Conservation (phyloP, 1,140 invertebrate genomes). For the Anastrepha ludens region DNA sequence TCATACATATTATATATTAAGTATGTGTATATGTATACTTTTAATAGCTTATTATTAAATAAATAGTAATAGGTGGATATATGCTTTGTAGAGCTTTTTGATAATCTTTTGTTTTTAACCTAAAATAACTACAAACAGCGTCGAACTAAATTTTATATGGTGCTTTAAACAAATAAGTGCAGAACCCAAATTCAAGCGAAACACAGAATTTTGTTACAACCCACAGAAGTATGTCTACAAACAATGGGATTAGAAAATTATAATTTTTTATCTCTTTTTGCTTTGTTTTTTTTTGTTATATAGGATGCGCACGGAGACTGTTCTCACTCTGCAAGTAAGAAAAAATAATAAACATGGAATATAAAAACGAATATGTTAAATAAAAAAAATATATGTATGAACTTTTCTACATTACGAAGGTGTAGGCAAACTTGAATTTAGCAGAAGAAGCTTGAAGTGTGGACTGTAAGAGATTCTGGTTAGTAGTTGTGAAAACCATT, state of each 20-base stretch:
- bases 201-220: conserved; percentile 7
- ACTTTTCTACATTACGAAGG: neutral
- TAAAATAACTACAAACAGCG: neutral
- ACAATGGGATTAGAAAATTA: neutral
- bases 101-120: neutral
- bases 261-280: neutral
- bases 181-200: conserved; percentile 33
- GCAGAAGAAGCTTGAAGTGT: neutral
- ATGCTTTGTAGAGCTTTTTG: neutral
- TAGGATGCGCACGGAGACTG: conserved; percentile 54
- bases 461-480: too few species aligned
- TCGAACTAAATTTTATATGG: conserved; percentile 11
- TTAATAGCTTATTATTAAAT: conserved; percentile 31
- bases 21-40: neutral
- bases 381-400: neutral
- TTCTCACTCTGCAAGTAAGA: conserved; percentile 57
- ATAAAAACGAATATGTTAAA: conserved; percentile 38
- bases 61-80: conserved; percentile 44
- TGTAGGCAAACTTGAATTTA: neutral
- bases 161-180: conserved; percentile 42
- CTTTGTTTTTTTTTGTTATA: conserved; percentile 29
- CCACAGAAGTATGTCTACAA: neutral
- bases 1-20: neutral
- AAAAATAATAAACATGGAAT: conserved; percentile 47
- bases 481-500: neutral